Evolutionary conservation across 2,888 invertebrate species (phyloP).

Genomic region (Hemithea aestivaria): DNA sequence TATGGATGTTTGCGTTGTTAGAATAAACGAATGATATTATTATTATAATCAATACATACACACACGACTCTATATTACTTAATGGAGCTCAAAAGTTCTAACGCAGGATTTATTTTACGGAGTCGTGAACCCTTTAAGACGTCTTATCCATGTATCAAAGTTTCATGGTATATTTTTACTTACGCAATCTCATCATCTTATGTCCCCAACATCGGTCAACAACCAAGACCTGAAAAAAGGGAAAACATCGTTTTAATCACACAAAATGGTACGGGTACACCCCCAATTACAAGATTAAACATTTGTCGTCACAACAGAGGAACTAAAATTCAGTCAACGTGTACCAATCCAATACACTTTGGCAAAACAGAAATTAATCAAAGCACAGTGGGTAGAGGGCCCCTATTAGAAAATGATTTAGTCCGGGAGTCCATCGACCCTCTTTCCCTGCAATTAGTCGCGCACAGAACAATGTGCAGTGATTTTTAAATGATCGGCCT

Average conservation of each 20-base stretch:
- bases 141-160: neutral
- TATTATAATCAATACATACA: too few species aligned
- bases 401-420: slow-evolving; percentile 73
- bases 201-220: slow-evolving; percentile 4
- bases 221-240: slow-evolving; percentile 12
- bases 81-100: too few species aligned
- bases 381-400: slow-evolving; percentile 29
- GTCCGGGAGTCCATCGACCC: slow-evolving; percentile 65
- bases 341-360: slow-evolving; percentile 20
- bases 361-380: slow-evolving; percentile 39
- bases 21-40: too few species aligned
- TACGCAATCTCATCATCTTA: slow-evolving; percentile 4
- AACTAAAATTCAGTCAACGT: slow-evolving; percentile 22
- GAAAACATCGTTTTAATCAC: slow-evolving; percentile 8
- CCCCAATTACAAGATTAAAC: slow-evolving; percentile 17
- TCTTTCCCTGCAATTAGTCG: slow-evolving; percentile 78
- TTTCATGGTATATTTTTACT: slow-evolving; percentile 1
- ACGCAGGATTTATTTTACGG: too few species aligned
- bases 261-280: slow-evolving; percentile 7
- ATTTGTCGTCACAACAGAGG: slow-evolving; percentile 13
- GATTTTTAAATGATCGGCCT: slow-evolving; percentile 76
- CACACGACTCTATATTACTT: too few species aligned
- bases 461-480: slow-evolving; percentile 76
- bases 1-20: too few species aligned
- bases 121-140: too few species aligned